phyloP scores from a whole-genome alignment of 2,113 vertebrate genomes.

The Arvicanthis niloticus region DNA sequence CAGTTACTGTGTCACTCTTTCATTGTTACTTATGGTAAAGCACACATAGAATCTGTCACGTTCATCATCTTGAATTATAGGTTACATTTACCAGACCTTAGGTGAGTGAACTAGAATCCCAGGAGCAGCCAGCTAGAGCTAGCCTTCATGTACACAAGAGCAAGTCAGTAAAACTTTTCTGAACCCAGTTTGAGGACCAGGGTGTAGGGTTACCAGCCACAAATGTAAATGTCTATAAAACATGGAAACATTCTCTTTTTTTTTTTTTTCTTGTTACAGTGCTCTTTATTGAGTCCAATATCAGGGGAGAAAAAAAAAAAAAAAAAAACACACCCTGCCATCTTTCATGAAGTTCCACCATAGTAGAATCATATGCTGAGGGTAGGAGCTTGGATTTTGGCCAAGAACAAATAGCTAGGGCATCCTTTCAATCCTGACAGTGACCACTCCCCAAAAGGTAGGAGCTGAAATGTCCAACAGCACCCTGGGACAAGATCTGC shows the following conservation, averaged over 20 bases:
- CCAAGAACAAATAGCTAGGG: neutral
- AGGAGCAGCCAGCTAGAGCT: neutral
- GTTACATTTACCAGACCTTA: neutral
- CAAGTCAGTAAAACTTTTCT: neutral
- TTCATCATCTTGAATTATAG: neutral
- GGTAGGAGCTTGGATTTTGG: neutral
- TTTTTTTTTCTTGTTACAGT: neutral
- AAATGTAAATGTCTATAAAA: neutral
- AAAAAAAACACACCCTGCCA: neutral
- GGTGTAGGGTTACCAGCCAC: neutral
- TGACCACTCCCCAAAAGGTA: rapidly evolving
- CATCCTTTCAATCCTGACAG: neutral
- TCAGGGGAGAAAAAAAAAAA: neutral
- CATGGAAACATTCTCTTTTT: neutral
- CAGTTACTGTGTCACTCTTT: neutral
- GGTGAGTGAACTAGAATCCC: neutral
- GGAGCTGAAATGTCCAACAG: neutral
- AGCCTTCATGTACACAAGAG: neutral
- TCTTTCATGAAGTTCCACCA: neutral
- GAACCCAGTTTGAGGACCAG: neutral
- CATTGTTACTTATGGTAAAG: neutral
- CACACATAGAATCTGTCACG: neutral
- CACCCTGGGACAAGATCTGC: neutral
- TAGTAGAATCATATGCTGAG: neutral
- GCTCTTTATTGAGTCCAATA: conserved; percentile 68